Evolutionary conservation across 2,113 vertebrate genomes (phyloP).

Genomic region (Catharus minimus): DNA sequence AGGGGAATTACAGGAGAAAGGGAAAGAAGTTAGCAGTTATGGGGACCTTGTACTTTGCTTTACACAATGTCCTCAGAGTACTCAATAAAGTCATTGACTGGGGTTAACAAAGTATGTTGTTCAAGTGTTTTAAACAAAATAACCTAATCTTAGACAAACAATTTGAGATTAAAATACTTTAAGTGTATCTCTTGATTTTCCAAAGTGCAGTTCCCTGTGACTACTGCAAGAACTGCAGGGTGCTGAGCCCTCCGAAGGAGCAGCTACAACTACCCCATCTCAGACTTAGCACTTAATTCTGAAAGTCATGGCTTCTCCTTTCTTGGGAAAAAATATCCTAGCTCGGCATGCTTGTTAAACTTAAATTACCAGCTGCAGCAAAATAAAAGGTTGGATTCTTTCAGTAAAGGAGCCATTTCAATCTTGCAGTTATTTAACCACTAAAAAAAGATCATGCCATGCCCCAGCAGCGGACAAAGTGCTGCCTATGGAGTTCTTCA

Average conservation of each 20-base stretch:
- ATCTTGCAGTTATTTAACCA: constrained; percentile 58
- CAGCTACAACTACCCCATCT: neutral
- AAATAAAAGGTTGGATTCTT: constrained; percentile 33
- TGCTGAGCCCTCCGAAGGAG: neutral
- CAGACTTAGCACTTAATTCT: neutral
- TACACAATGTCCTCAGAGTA: neutral
- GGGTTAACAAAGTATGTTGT: neutral
- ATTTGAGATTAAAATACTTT: neutral
- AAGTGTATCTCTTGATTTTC: constrained; percentile 14
- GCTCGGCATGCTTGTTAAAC: constrained; percentile 26
- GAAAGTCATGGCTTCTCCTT: constrained; percentile 4
- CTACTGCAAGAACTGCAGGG: neutral
- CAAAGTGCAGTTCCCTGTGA: neutral
- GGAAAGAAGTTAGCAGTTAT: neutral
- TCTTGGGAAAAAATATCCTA: constrained; percentile 27
- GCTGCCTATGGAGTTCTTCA: constrained; percentile 62
- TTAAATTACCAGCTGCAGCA: constrained; percentile 57
- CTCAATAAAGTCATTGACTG: neutral
- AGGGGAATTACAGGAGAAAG: neutral
- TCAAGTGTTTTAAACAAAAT: constrained; percentile 10
- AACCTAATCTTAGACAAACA: constrained; percentile 23
- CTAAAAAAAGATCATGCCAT: constrained; percentile 51
- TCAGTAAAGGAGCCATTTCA: constrained; percentile 42
- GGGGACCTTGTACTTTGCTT: neutral
- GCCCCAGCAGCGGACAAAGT: constrained; percentile 55